A percentile compares a stretch with the other conserved stretches of the same genome.
Conservation (phyloP, 2,113 vertebrate genomes). For the Polypterus bichir region DNA sequence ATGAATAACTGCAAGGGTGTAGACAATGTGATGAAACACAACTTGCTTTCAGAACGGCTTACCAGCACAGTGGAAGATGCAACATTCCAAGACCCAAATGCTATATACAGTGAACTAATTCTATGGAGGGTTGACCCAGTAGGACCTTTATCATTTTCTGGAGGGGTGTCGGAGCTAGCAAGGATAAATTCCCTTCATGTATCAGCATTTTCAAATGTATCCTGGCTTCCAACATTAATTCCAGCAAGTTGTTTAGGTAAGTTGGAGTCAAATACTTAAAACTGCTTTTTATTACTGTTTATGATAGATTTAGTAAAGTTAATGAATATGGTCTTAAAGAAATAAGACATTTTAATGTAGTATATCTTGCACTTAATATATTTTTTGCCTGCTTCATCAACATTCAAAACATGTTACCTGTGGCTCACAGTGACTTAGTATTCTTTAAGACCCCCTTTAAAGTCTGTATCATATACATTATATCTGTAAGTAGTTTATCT, state of each 20-base stretch:
- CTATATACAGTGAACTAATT: constrained; percentile 93
- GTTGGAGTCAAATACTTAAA: constrained; percentile 14
- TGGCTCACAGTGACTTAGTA: too few species aligned
- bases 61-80: constrained; percentile 35
- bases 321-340: too few species aligned
- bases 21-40: constrained; percentile 21
- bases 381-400: too few species aligned
- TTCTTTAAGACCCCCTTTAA: too few species aligned
- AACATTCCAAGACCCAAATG: constrained; percentile 68
- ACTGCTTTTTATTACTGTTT: too few species aligned
- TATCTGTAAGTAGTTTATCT: too few species aligned
- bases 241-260: constrained; percentile 92
- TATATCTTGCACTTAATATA: too few species aligned
- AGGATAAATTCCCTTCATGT: constrained; percentile 91
- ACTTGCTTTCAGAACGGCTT: constrained; percentile 28
- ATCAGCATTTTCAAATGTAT: constrained; percentile 91
- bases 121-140: constrained; percentile 95
- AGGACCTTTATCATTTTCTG: constrained; percentile 87
- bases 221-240: constrained; percentile 90
- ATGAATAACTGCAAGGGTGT: constrained; percentile 25
- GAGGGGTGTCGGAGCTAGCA: constrained; percentile 90
- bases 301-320: too few species aligned
- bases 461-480: too few species aligned
- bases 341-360: too few species aligned
- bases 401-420: background rate